A percentile compares a stretch with the other conserved stretches of the same genome.
phyloP scores from a whole-genome alignment of 2,113 vertebrate species.

The Rhegmatorhina hoffmannsi region DNA sequence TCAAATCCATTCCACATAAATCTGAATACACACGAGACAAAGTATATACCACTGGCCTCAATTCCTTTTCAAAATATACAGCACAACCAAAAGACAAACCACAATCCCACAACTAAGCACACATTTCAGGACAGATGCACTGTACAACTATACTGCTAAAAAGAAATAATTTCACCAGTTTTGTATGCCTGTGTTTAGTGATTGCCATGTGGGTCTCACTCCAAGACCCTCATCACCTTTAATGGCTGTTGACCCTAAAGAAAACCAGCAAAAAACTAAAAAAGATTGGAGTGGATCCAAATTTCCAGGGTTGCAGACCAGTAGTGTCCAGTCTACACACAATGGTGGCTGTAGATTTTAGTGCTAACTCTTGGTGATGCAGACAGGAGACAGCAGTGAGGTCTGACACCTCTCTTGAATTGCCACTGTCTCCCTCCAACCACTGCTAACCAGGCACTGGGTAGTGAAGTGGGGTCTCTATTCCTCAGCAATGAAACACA shows the following conservation, averaged over 20 bases:
- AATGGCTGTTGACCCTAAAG: background rate
- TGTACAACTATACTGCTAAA: background rate
- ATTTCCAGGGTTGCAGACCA: background rate
- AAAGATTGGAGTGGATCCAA: background rate
- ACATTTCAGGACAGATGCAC: background rate
- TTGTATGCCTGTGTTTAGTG: background rate
- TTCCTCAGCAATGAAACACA: background rate
- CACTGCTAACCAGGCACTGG: background rate
- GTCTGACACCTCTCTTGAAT: background rate
- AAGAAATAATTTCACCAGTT: background rate
- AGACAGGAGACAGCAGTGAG: background rate
- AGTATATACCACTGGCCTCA: background rate
- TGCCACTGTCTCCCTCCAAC: background rate
- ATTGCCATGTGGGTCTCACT: background rate
- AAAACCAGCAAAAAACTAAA: background rate
- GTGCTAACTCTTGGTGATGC: background rate
- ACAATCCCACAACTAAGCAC: conserved; percentile 33
- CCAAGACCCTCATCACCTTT: background rate
- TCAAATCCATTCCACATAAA: conserved; percentile 44
- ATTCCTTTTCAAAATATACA: conserved; percentile 52
- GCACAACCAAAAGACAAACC: conserved; percentile 36
- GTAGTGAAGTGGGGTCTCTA: background rate
- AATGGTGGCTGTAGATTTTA: background rate
- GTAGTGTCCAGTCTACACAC: background rate
- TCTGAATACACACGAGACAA: background rate